Base-by-base conservation (phyloP, 2,888 invertebrate genomes). In the Gonocerus acuteangulatus region DNA sequence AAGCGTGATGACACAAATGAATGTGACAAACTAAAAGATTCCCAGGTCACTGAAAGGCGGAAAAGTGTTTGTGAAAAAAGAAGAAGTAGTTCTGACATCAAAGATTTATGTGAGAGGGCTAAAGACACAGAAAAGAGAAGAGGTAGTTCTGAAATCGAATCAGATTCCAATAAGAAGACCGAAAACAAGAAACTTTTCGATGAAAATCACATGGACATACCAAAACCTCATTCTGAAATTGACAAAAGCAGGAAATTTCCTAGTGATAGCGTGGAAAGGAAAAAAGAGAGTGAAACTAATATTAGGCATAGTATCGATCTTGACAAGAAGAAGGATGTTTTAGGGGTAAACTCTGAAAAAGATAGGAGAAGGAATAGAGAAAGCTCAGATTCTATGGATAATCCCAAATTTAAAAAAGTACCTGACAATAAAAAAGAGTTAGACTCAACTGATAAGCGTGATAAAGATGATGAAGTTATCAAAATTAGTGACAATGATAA, bases 401-500 rank as follows among this genome's bases (percentile, higher is more conserved):
- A 62, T 68, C 62, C 69, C 61, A 70, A 73, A 57, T 65, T 68
- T 48, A 69, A 64, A 68, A 71, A 67, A 68, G 69, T 65, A 69
- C 72, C 65, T 69, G 69, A 60, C 67, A 68, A 48, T 71, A 69
- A 69, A 42, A 72, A 73, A 62, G 72, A 71, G 60, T 39, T 70
- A 72, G 72, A 62, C n/a, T 62, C 70, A 27, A 70, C 73, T 71
- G 44, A 70, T 68, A 62, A 72, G 71, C 21, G 71, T 36, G 74
- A 73, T 68, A 72, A 70, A 71, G 73, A 63, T 2, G 62, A 61
- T 22, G 65, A 65, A 9, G 56, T 48, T 7, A 27, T 27, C 9
- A 62, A 58, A 45, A 23, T 34, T 19, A 48, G 74, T 74, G 74
- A 68, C 65, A 70, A 60, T 74, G 75, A 69, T 77, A 78, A 69